Evolutionary conservation across 2,888 invertebrate species (phyloP), one percentile per base, ranked within the genome.

Genomic region (Ypsolopha scabrella): DNA sequence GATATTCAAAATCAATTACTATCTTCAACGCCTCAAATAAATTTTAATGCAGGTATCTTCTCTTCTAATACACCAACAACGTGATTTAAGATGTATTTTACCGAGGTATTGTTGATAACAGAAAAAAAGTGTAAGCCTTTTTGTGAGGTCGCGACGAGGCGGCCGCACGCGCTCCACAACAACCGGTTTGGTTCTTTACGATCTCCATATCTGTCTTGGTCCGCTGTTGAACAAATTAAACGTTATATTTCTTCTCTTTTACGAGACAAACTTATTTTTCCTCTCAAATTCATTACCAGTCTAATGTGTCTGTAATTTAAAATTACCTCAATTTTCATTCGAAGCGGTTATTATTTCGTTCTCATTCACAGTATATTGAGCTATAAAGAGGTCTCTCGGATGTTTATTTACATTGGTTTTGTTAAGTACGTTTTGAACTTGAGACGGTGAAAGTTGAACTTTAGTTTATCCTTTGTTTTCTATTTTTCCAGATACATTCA

Each of bases 401-500:
- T 59, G 54, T 66, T 64, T 73, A 67, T 72, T 76, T 70, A 72
- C 68, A 65, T 58, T 62, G 57, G 55, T 52, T 55, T 53, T 53
- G 60, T 58, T 56, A 53, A 59, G 54, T 56, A 38, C 36, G 9
- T 10, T 33, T 39, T 44, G 52, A 60, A 68, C 24, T 24, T 24
- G 24, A 24, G 24, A 24, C 2, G 24, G 67, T 72, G 68, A 74
- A 73, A 74, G 70, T 72, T 61, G 35, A 34, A 8, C 35, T 6
- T 44, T 4, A 14, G 10, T 41, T 41, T 48, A 7, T 47, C 43
- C 35, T 14, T 46, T 36, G 38, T 52, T 60, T 65, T 72, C 63
- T 67, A 58, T 79, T 67, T 67, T 87, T 87, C 52, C 88, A 96
- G 96, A 73, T 99, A 98, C 85, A 99, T 98, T 59, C 99, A 99